Evolutionary conservation across 1,140 invertebrate species (phyloP).

Genomic region (Parapsyche elsis): DNA sequence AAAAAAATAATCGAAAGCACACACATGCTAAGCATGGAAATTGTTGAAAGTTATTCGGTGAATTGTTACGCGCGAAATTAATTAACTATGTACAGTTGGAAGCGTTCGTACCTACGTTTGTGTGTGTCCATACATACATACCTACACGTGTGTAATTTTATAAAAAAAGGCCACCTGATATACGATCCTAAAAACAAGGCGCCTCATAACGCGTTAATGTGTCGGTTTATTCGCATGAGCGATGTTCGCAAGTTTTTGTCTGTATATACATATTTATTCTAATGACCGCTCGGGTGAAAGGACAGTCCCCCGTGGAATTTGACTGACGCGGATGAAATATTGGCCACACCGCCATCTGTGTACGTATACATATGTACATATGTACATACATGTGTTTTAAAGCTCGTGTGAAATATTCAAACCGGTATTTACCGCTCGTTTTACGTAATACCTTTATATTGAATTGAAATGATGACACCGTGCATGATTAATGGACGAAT

Average conservation of each 20-base stretch:
- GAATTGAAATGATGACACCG: constrained; percentile 32
- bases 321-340: constrained; percentile 28
- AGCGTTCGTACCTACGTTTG: too few species aligned
- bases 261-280: constrained; percentile 23
- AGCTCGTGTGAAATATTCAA: constrained; percentile 29
- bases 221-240: constrained; percentile 29
- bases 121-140: neutral
- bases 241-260: constrained; percentile 34
- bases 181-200: neutral
- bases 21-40: too few species aligned
- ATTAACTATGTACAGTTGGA: too few species aligned
- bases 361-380: too few species aligned
- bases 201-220: constrained; percentile 25
- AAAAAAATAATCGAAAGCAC: too few species aligned
- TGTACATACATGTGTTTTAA: too few species aligned
- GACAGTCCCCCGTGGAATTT: neutral
- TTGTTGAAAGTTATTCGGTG: too few species aligned
- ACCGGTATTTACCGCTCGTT: neutral
- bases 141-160: neutral
- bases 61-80: too few species aligned
- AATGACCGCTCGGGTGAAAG: neutral
- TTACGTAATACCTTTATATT: constrained; percentile 24
- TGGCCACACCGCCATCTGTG: neutral
- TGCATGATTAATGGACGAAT: constrained; percentile 34
- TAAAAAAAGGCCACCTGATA: neutral